phyloP scores from a whole-genome alignment of 2,113 vertebrate species.

The Cynopterus brachyotis region DNA sequence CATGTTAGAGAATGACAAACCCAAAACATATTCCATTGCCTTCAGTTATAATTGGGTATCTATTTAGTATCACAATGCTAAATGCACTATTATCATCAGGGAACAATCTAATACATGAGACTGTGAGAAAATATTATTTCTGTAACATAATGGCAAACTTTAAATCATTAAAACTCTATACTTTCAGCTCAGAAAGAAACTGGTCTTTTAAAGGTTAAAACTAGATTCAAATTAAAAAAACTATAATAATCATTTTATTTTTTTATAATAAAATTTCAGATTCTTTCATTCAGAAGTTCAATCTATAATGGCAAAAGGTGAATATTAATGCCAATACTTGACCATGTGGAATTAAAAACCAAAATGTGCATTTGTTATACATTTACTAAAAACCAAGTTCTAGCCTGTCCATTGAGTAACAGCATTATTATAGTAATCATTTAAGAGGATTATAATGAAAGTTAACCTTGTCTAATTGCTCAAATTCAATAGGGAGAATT shows the following conservation, averaged over 20 bases:
- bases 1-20: neutral
- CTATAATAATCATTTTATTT: neutral
- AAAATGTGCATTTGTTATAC: neutral
- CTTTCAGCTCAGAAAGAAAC: neutral
- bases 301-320: neutral
- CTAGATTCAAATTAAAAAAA: neutral
- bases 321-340: neutral
- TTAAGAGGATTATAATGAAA: neutral
- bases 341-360: neutral
- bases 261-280: constrained; percentile 24
- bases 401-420: neutral
- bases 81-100: neutral
- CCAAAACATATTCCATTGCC: neutral
- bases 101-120: neutral
- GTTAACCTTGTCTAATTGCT: neutral
- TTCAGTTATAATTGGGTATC: neutral
- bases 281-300: neutral
- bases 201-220: neutral
- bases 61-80: neutral
- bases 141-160: neutral
- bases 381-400: neutral
- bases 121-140: neutral
- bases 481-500: constrained; percentile 5
- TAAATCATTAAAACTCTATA: neutral
- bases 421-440: neutral